A percentile compares a stretch with the other conserved stretches of the same genome.
phyloP scores from a whole-genome alignment of 2,888 invertebrate species.

The Euzetes globulus region DNA sequence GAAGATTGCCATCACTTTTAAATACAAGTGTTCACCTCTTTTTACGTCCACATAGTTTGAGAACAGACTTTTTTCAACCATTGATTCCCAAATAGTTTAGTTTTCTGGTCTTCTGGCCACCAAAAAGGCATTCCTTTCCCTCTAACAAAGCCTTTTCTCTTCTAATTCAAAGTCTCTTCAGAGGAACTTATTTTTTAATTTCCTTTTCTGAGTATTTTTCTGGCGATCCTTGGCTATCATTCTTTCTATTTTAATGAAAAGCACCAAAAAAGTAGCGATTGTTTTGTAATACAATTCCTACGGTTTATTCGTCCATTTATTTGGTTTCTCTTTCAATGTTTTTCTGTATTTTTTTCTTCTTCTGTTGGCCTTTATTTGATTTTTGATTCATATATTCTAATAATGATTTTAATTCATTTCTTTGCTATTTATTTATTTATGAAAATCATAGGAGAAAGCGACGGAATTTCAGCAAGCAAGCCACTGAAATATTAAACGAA shows the following conservation, averaged over 20 bases:
- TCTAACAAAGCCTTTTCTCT: background rate
- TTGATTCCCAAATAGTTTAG: background rate
- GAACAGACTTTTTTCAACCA: too few species aligned
- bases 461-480: constrained; percentile 98
- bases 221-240: background rate
- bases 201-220: background rate
- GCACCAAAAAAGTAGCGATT: constrained; percentile 33
- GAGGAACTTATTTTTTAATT: background rate
- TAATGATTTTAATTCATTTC: constrained; percentile 30
- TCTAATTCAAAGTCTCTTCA: background rate
- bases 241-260: constrained; percentile 12
- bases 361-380: constrained; percentile 25
- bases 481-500: constrained; percentile 97
- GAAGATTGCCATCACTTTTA: background rate
- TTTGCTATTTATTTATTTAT: constrained; percentile 16
- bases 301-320: constrained; percentile 27
- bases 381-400: constrained; percentile 31
- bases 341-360: constrained; percentile 23
- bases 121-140: background rate
- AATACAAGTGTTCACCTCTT: constrained; percentile 2
- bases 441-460: constrained; percentile 60
- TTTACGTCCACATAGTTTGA: background rate
- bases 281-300: constrained; percentile 34
- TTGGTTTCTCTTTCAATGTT: constrained; percentile 23
- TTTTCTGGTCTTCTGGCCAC: background rate